Percentiles rank a stretch among this genome's conserved stretches.
Evolutionary conservation across 1,140 invertebrate species (phyloP).

Genomic region (Pygmarrhopalites habei): DNA sequence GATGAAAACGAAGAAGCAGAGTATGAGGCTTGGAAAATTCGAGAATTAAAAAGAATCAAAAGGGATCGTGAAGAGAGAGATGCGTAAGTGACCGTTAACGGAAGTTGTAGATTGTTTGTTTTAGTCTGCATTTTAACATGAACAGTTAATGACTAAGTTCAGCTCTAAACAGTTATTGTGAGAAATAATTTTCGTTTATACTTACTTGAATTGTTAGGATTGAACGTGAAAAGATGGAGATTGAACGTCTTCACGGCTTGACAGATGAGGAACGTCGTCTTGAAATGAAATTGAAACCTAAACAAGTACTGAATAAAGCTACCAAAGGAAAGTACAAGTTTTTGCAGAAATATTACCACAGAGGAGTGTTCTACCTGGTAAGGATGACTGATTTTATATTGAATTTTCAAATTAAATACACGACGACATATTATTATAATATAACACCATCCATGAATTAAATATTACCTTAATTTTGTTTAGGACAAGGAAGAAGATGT

Average conservation of each 20-base stretch:
- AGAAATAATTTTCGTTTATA: not conserved
- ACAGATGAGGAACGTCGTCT: slow-evolving; percentile 91
- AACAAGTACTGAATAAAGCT: slow-evolving; percentile 86
- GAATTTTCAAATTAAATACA: not conserved
- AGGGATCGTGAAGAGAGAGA: slow-evolving; percentile 91
- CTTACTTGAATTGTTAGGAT: slow-evolving; percentile 42
- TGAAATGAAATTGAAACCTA: slow-evolving; percentile 87
- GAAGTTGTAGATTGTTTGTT: too few relatives aligned
- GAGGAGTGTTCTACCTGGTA: slow-evolving; percentile 92
- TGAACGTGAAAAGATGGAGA: slow-evolving; percentile 80
- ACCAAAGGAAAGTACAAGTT: slow-evolving; percentile 99
- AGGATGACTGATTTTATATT: slow-evolving; percentile 20
- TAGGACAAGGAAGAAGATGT: slow-evolving; percentile 86
- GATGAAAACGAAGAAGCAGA: slow-evolving; percentile 96
- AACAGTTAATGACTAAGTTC: not conserved
- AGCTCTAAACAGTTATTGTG: not conserved
- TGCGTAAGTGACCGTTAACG: slow-evolving; percentile 65
- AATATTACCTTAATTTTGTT: slow-evolving; percentile 23
- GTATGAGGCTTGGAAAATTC: slow-evolving; percentile 95
- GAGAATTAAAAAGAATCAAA: slow-evolving; percentile 93
- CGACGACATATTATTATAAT: too few relatives aligned
- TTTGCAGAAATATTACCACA: slow-evolving; percentile 98
- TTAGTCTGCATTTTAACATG: too few relatives aligned
- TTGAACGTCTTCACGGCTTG: slow-evolving; percentile 85
- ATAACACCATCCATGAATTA: too few relatives aligned